Base-by-base conservation (phyloP, 2,797 vertebrate genomes). In the Petrocephalus sullivani region DNA sequence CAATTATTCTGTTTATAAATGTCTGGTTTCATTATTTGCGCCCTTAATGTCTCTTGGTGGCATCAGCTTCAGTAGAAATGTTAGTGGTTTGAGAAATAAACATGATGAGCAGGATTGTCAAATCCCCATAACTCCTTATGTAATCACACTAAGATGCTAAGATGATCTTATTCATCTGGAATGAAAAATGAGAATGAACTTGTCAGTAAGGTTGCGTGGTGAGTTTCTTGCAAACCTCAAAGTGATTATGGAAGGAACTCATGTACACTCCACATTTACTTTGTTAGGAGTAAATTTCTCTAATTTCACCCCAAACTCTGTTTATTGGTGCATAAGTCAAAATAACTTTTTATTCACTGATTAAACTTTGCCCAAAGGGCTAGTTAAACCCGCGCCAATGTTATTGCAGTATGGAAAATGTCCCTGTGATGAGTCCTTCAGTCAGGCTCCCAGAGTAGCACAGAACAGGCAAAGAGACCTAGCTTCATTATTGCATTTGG, bases 131-230 rank as follows among this genome's bases (percentile, higher is more conserved):
- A 91, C 90, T 92, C 89, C 93, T 95, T 91, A 91, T 93, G 93
- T 92, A 95, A 95, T 96, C 95, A 95, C 92, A 86, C 91, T 57
- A 12, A 93, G 94, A 95, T 94, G 93, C 92, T 87, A 90, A 92
- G 87, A 93, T 92, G 92, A 92, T 89, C 90, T 90, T 84, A 58
- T 51, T 37, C 10, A 81, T 81, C 33, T 81, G 37, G 41, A 91
- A 87, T 89, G 87, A 83, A 67, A 21, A 93, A 92, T 87, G 88
- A 85, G 14, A 10, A 85, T 57, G 21, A 33, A 16, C 33, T 46
- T 21, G 53, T 56, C 51, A 84, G 21, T 16, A 16, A 19, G 85
- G 87, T 88, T 92, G 89, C 86, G 89, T 91, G 81, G 93, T 91
- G 87, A 93, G 90, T 89, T 92, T 91, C 89, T 93, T 83, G 89